These are phyloP conservation scores for Rutpela maculata DNA, from an alignment of 2,888 invertebrate species.

Conservation along the genomic window DNA sequence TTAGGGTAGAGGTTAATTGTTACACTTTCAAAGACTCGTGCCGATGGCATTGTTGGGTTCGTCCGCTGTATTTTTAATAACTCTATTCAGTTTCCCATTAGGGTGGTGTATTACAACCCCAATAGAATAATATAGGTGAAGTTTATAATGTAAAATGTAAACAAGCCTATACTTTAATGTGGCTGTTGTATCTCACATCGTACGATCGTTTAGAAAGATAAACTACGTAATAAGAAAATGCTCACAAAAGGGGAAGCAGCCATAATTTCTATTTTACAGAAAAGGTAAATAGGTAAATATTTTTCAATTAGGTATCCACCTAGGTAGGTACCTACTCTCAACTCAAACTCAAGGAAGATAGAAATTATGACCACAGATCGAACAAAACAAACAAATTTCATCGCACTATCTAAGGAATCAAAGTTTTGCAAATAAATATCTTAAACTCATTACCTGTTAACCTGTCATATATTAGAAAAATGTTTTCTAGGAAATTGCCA, in stretches of 20 bases:
- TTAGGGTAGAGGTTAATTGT: conserved; percentile 26
- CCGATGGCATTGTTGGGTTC: conserved; percentile 20
- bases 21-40: conserved; percentile 30
- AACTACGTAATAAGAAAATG: not conserved
- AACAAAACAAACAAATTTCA: not conserved
- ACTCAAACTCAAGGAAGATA: not conserved
- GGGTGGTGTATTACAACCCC: conserved; percentile 4
- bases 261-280: not conserved
- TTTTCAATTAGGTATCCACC: not conserved
- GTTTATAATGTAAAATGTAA: conserved; percentile 2
- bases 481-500: not conserved
- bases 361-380: not conserved
- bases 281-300: not conserved
- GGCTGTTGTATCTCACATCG: not conserved
- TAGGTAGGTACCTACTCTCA: not conserved
- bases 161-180: not conserved
- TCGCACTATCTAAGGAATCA: not conserved
- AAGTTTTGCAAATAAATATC: too few species aligned
- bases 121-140: not conserved
- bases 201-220: not conserved
- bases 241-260: not conserved
- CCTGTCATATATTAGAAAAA: too few species aligned
- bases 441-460: too few species aligned
- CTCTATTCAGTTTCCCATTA: conserved; percentile 19
- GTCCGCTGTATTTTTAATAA: conserved; percentile 18